A percentile compares a stretch with the other conserved stretches of the same genome.
Conservation (phyloP, 2,797 vertebrate genomes). For the Chrosomus eos region DNA sequence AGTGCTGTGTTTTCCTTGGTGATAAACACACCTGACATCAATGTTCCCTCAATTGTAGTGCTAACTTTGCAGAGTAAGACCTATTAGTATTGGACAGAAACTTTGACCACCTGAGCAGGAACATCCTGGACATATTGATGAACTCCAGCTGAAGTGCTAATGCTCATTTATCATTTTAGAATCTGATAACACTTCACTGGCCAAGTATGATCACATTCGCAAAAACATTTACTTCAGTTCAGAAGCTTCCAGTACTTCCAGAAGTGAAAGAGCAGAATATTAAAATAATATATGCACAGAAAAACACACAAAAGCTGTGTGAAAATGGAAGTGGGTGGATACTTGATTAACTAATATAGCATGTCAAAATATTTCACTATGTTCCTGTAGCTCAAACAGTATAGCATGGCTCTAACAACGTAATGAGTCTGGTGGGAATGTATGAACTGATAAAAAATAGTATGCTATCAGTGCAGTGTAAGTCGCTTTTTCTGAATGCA, state of each 20-base stretch:
- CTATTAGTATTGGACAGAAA: not conserved
- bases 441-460: not conserved
- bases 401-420: too few species aligned
- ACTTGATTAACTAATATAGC: too few species aligned
- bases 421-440: not conserved
- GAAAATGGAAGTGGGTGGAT: too few species aligned
- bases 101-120: not conserved
- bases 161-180: not conserved
- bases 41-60: not conserved
- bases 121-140: not conserved
- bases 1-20: conserved; percentile 43
- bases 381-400: not conserved
- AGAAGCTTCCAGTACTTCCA: not conserved
- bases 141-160: not conserved
- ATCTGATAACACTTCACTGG: not conserved
- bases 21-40: conserved; percentile 64
- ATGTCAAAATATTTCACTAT: too few species aligned
- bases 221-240: not conserved
- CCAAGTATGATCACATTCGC: not conserved
- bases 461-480: not conserved
- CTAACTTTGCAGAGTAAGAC: not conserved
- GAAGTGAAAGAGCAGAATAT: not conserved
- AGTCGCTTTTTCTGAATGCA: not conserved
- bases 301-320: not conserved
- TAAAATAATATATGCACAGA: not conserved